Percentiles rank a stretch among this genome's conserved stretches.
phyloP scores from a whole-genome alignment of 2,797 vertebrate species.

The Peromyscus melanophrys region DNA sequence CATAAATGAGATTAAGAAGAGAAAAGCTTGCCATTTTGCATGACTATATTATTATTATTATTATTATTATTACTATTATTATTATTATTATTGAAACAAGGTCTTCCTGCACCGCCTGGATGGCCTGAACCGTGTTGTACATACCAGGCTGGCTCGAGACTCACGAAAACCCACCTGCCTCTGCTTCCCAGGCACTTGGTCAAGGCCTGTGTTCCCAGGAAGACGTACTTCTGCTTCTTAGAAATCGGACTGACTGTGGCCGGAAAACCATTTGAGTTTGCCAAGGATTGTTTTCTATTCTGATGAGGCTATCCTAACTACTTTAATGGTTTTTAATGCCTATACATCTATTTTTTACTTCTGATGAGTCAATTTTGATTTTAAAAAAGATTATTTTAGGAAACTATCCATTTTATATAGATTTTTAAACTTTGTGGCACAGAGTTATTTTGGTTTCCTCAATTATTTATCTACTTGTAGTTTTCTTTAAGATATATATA shows the following conservation, averaged over 20 bases:
- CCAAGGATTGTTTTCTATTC: slow-evolving; percentile 42
- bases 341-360: slow-evolving; percentile 4
- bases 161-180: neutral
- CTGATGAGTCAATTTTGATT: neutral
- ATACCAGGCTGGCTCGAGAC: neutral
- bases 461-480: neutral
- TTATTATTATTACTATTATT: neutral
- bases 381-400: slow-evolving; percentile 4
- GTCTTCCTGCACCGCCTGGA: neutral
- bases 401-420: slow-evolving; percentile 9
- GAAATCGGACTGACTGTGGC: neutral
- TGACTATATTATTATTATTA: neutral
- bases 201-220: neutral
- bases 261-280: slow-evolving; percentile 3
- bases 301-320: neutral
- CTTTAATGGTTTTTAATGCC: neutral
- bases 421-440: neutral
- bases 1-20: neutral
- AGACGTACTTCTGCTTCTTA: neutral
- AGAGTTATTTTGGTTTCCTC: neutral
- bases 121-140: neutral
- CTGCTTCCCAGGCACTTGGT: neutral
- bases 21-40: neutral
- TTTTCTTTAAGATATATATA: neutral
- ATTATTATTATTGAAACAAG: neutral